phyloP scores from a whole-genome alignment of 2,113 vertebrate species.

The Rana temporaria region DNA sequence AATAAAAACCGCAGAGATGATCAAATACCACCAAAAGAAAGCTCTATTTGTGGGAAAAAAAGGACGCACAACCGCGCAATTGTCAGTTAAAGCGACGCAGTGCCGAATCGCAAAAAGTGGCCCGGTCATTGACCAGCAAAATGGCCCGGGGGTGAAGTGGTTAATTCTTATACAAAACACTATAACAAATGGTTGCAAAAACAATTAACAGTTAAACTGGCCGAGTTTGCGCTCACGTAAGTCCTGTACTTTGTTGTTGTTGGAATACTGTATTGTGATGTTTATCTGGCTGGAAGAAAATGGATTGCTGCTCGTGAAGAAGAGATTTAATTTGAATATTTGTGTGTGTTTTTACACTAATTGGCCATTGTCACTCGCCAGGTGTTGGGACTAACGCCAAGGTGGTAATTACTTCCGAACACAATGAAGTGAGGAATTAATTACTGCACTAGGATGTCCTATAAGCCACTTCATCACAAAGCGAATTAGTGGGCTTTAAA shows the following conservation, averaged over 20 bases:
- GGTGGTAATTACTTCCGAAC: background rate
- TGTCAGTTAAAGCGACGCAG: too few species aligned
- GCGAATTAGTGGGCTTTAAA: background rate
- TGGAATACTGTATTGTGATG: background rate
- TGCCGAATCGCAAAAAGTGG: too few species aligned
- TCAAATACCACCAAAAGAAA: too few species aligned
- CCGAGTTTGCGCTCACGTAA: background rate
- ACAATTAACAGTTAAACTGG: background rate
- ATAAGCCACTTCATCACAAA: background rate
- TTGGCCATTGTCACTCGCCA: slow-evolving; percentile 7
- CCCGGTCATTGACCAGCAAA: too few species aligned
- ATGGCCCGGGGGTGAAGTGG: too few species aligned
- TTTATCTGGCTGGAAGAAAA: background rate
- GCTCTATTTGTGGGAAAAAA: too few species aligned
- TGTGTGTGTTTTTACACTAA: slow-evolving; percentile 22
- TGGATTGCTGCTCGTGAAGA: too few species aligned
- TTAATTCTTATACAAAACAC: too few species aligned
- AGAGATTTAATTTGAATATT: background rate
- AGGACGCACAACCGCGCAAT: too few species aligned
- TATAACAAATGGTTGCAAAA: background rate
- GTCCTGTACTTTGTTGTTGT: background rate
- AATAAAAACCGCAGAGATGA: too few species aligned
- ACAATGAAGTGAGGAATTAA: slow-evolving; percentile 1
- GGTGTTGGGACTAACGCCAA: background rate
- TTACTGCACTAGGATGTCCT: slow-evolving; percentile 3